phyloP scores from a whole-genome alignment of 2,888 invertebrate genomes.

The Mythimna vitellina region DNA sequence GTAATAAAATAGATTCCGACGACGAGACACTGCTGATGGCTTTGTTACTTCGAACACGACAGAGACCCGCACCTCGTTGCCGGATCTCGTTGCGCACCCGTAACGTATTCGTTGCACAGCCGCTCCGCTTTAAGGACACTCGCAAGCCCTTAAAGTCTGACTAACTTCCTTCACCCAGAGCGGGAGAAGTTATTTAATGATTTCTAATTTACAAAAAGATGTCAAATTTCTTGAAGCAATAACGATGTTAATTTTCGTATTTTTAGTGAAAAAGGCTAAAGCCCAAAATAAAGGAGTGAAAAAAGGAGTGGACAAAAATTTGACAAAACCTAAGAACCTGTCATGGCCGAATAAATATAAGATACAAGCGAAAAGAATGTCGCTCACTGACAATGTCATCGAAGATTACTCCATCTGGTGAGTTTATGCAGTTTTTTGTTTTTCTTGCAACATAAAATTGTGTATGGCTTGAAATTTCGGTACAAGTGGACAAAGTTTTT shows the following conservation, averaged over 20 bases:
- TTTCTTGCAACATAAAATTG: not conserved
- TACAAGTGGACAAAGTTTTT: not conserved
- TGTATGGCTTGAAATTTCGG: not conserved
- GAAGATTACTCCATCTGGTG: conserved; percentile 77
- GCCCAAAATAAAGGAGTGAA: not conserved
- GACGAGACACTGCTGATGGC: too few species aligned
- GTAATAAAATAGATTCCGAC: too few species aligned
- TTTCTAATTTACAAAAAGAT: too few species aligned
- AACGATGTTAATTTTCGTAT: not conserved
- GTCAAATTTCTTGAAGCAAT: not conserved
- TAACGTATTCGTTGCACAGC: too few species aligned
- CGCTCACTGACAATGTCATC: conserved; percentile 73
- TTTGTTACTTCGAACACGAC: too few species aligned
- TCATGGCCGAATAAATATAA: conserved; percentile 73
- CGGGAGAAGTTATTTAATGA: too few species aligned
- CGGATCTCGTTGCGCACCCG: too few species aligned
- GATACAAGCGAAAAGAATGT: conserved; percentile 70
- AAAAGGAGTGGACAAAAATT: conserved; percentile 3
- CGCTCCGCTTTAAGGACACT: too few species aligned
- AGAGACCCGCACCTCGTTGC: too few species aligned
- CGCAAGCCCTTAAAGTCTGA: too few species aligned
- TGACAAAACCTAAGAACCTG: conserved; percentile 37
- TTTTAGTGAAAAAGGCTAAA: conserved; percentile 49
- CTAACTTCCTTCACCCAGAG: too few species aligned
- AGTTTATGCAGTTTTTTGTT: conserved; percentile 4